Evolutionary conservation across 1,140 invertebrate species (phyloP), one percentile per base, ranked within the genome.

Genomic region (Drosophila kanapiae): DNA sequence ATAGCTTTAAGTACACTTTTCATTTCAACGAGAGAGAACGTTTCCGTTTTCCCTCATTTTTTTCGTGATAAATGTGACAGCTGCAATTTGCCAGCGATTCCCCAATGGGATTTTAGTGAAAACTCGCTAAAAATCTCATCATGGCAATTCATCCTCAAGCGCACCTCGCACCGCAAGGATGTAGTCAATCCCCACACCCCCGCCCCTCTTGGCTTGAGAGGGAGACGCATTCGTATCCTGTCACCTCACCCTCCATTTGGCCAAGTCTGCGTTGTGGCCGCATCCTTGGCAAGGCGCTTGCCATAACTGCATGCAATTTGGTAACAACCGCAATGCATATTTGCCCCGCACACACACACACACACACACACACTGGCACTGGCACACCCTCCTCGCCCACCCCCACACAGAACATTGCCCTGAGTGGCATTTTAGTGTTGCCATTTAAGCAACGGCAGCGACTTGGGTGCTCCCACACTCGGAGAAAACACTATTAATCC

Each of bases 341-440:
- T 86, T 84, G 67, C 82, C 63, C 56, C 16, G 49, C 61, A 81
- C 65, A 53, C 47, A 56, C 49, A 69, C 40, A 65, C 40, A 62
- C 51, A 63, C 51, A 45, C 56, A 35, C 42, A 23, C 40, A 18
- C 27, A 42, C 16, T 58, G 13, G 47, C 53, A 64, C 53, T 14
- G 16, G 16, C 27, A 62, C 42, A 54, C 48, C 27, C 31, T 47
- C 40, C 49, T 40, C 33, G 9, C 27, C 42, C 38, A 11, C 23
- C 47, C 43, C 51, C 45, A 72, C 14, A 58, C 8, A 35, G 33
- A 35, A 61, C 38, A 80, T 56, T 80, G 83, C 83, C 84, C 74
- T 88, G 80, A 87, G 83, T 88, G 83, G 82, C 86, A 88, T 87
- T 87, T 88, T 80, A 88, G 83, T 87, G 77, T 78, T 85, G 61